Percentiles rank a stretch among this genome's conserved stretches.
Evolutionary conservation across 2,797 vertebrate species (phyloP).

Genomic region (Pseudotriccus pelzelni): DNA sequence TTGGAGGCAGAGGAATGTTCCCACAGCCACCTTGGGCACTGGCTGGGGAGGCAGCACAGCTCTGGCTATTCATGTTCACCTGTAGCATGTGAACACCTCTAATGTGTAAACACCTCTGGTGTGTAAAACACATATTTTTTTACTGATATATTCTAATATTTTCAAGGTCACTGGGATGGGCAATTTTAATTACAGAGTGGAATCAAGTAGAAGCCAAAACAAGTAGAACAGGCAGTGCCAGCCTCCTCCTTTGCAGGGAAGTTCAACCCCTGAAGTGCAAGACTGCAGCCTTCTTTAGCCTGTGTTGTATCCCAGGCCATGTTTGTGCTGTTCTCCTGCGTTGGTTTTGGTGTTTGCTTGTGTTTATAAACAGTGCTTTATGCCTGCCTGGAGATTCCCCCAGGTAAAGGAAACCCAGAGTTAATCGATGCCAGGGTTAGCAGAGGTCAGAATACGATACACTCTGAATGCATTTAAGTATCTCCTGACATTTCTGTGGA

Average conservation of each 20-base stretch:
- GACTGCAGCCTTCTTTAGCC: neutral
- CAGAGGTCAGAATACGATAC: neutral
- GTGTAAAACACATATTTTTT: neutral
- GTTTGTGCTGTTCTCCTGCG: accelerated
- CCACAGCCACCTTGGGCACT: neutral
- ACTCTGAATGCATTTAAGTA: neutral
- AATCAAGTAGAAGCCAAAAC: neutral
- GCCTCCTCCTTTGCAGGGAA: neutral
- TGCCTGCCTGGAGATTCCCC: neutral
- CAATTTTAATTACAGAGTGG: neutral
- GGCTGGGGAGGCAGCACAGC: neutral
- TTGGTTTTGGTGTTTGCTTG: neutral
- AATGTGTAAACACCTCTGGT: neutral
- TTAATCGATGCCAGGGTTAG: neutral
- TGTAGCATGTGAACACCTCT: neutral
- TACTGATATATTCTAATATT: neutral
- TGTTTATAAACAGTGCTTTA: neutral
- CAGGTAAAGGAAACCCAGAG: neutral
- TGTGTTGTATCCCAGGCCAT: accelerated
- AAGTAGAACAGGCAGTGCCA: neutral
- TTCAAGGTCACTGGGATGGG: neutral
- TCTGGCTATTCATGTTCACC: neutral
- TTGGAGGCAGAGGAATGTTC: neutral
- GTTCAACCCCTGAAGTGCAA: neutral
- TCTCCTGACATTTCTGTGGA: neutral